Percentiles rank a stretch among this genome's conserved stretches.
Evolutionary conservation across 2,797 vertebrate species (phyloP).

Genomic region (Dendrocincla fuliginosa): DNA sequence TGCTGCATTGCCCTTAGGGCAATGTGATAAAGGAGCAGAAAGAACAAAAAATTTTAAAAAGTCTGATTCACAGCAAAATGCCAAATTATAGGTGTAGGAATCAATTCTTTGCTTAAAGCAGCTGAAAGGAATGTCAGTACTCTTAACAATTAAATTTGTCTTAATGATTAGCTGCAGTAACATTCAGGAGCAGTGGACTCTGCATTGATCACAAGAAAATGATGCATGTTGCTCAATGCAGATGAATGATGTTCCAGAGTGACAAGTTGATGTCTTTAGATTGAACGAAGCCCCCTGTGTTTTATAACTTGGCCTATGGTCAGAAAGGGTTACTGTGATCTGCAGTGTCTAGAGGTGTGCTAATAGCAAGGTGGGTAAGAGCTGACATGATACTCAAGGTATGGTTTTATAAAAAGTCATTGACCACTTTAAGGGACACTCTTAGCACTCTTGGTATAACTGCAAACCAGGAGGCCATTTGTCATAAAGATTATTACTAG

Average conservation of each 20-base stretch:
- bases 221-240: constrained; percentile 14
- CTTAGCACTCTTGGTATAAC: constrained; percentile 50
- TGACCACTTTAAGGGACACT: constrained; percentile 58
- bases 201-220: constrained; percentile 43
- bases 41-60: not conserved
- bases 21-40: constrained; percentile 43
- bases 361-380: constrained; percentile 53
- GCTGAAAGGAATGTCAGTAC: constrained; percentile 28
- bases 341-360: not conserved
- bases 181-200: constrained; percentile 53
- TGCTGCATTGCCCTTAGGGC: constrained; percentile 47
- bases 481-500: constrained; percentile 73
- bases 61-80: not conserved
- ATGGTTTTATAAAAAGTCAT: constrained; percentile 54
- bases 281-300: constrained; percentile 11
- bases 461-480: constrained; percentile 69
- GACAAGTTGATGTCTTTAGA: constrained; percentile 65
- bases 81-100: constrained; percentile 43
- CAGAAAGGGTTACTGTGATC: constrained; percentile 20
- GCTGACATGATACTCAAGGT: constrained; percentile 53
- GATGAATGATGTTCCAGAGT: constrained; percentile 50
- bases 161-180: constrained; percentile 68
- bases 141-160: constrained; percentile 68
- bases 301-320: constrained; percentile 54
- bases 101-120: constrained; percentile 56